A percentile compares a stretch with the other conserved stretches of the same genome.
These are phyloP conservation scores for Sinohyriopsis cumingii DNA, from an alignment of 2,888 invertebrate genomes.

Conservation along the genomic window DNA sequence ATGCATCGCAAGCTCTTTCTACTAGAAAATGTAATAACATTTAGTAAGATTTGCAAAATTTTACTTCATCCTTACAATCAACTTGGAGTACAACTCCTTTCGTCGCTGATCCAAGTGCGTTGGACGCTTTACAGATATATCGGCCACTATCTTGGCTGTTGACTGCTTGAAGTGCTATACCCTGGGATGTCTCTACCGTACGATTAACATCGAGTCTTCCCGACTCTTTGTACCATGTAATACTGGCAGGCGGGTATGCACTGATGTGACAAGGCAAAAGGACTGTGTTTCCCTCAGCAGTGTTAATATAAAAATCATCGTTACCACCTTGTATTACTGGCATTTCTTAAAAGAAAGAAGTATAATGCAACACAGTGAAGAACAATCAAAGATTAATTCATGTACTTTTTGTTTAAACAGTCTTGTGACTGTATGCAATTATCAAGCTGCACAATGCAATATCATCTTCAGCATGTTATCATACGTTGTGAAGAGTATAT, in stretches of 20 bases:
- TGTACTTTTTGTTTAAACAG: too few relatives aligned
- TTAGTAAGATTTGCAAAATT: too few relatives aligned
- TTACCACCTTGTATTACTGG: constrained; percentile 24
- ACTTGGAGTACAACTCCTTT: constrained; percentile 26
- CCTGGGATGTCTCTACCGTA: constrained; percentile 20
- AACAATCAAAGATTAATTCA: too few relatives aligned
- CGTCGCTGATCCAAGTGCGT: constrained; percentile 24
- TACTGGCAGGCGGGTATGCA: constrained; percentile 19
- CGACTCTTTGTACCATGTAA: constrained; percentile 26
- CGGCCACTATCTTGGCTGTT: constrained; percentile 19
- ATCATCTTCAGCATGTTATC: too few relatives aligned
- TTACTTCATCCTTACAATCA: constrained; percentile 9
- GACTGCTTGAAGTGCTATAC: constrained; percentile 21
- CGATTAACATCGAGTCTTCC: constrained; percentile 22
- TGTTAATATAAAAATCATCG: constrained; percentile 16
- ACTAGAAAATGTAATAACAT: too few relatives aligned
- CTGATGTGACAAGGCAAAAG: constrained; percentile 23
- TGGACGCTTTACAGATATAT: constrained; percentile 28
- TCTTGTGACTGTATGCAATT: too few relatives aligned
- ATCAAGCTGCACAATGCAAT: too few relatives aligned
- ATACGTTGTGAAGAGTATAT: too few relatives aligned
- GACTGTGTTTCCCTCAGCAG: constrained; percentile 26
- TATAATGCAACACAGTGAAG: background rate
- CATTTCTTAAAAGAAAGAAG: constrained; percentile 7
- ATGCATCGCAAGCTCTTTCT: too few relatives aligned